Base-by-base conservation (phyloP, 2,888 invertebrate genomes). In the Eurytoma adleriae region DNA sequence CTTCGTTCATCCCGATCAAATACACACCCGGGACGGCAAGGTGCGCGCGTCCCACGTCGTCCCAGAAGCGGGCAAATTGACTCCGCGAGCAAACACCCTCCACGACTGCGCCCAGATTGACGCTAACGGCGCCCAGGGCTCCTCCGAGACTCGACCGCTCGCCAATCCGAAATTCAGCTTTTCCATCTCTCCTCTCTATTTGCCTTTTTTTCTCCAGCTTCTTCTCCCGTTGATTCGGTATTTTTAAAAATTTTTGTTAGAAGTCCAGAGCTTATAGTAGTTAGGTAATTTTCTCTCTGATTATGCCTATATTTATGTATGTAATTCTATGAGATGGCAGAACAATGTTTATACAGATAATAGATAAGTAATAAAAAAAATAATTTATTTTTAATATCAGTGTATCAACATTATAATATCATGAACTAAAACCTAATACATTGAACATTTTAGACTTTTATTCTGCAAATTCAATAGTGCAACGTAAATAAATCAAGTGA, bases 1-100 rank as follows among this genome's bases (percentile, higher is more conserved):
- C 27, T n/a, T 74, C 62, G 54, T 48, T 59, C 68, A 54, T 57
- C 66, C 50, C 50, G 40, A 56, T 76, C 69, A 69, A 56, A 76
- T 54, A 62, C 40, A 67, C 16, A 27, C 40, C 50, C 52, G 40
- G 72, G 61, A 52, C 27, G 24, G 59, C 18, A 59, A n/a, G 71
- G 14, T 52, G 13, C 2, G 20, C 18, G n/a, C 20, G 13, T 24
- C 5, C 40, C 12, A 7, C 40, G n/a, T 7, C 16, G 48, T 54
- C 52, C 40, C 56, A 30, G 56, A 20, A 67, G 20, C 14, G 48
- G 50, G 40, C 40, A 40, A 64, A 64, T 64, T 64, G 64, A 64
- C 40, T 64, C 40, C 10, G 12, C 40, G 64, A 64, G 40, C 18
- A 40, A 64, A 64, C 12, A 64, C 30, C 3, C 12, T n/a, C 10